Percentiles rank a stretch among this genome's conserved stretches.
Conservation (phyloP, 1,140 invertebrate species). For the Mercenaria mercenaria region DNA sequence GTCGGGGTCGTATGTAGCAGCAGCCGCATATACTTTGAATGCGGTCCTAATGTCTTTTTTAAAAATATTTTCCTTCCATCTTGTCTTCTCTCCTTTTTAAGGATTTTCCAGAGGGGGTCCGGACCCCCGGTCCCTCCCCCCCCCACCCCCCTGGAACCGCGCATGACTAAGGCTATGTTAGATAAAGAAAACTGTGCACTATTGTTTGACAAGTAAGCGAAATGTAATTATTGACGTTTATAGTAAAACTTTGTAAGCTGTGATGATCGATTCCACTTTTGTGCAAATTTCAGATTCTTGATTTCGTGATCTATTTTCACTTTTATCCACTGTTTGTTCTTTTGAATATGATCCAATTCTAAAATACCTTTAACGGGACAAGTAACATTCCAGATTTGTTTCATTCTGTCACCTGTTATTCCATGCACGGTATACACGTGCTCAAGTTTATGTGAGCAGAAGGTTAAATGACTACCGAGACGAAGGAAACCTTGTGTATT, state of each 20-base stretch:
- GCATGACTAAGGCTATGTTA: too few species aligned
- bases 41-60: too few species aligned
- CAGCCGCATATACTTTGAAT: too few species aligned
- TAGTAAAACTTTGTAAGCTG: background rate
- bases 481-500: background rate
- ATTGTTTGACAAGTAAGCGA: too few species aligned
- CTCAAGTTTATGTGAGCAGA: background rate
- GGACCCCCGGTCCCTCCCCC: too few species aligned
- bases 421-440: constrained; percentile 1
- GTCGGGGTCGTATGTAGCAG: too few species aligned
- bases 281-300: background rate
- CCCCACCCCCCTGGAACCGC: too few species aligned
- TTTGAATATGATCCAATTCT: background rate
- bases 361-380: background rate
- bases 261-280: background rate
- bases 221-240: too few species aligned
- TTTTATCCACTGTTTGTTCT: background rate
- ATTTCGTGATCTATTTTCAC: background rate
- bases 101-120: too few species aligned
- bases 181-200: too few species aligned
- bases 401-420: background rate
- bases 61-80: too few species aligned
- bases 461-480: background rate
- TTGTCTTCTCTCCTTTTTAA: too few species aligned
- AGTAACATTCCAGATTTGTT: background rate